Evolutionary conservation across 64 coral and sea anemone genomes (phyloP).

Genomic region (Stichodactyla helianthus): DNA sequence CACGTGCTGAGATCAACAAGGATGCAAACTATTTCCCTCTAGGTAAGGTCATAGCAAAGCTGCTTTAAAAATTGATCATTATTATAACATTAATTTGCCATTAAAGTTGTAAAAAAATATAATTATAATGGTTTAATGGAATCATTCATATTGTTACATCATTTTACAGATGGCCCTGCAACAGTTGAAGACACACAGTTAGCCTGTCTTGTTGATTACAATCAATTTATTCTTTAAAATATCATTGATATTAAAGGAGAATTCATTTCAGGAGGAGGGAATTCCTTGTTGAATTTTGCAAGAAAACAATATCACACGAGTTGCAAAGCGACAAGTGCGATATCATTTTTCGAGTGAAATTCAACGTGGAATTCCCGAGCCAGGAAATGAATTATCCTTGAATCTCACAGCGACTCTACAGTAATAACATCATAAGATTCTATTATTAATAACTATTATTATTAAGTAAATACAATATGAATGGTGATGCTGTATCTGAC

Average conservation of each 20-base stretch:
- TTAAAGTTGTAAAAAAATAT: not conserved
- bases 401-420: too few relatives aligned
- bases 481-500: too few relatives aligned
- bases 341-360: too few relatives aligned
- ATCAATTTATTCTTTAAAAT: conserved; percentile 55
- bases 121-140: too few relatives aligned
- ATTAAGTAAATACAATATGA: too few relatives aligned
- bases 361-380: too few relatives aligned
- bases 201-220: conserved; percentile 61
- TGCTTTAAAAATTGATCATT: not conserved
- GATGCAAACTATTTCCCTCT: conserved; percentile 69
- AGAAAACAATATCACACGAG: too few relatives aligned
- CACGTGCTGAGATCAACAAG: conserved; percentile 60
- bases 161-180: conserved; percentile 65
- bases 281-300: too few relatives aligned
- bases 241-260: not conserved
- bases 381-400: too few relatives aligned
- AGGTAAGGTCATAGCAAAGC: conserved; percentile 30
- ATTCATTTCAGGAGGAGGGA: not conserved
- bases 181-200: conserved; percentile 65
- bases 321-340: too few relatives aligned
- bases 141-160: not conserved
- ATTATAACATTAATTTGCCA: not conserved
- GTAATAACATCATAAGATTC: too few relatives aligned
- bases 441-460: too few relatives aligned